phyloP scores from a whole-genome alignment of 2,888 invertebrate genomes.

The Bombylius major region DNA sequence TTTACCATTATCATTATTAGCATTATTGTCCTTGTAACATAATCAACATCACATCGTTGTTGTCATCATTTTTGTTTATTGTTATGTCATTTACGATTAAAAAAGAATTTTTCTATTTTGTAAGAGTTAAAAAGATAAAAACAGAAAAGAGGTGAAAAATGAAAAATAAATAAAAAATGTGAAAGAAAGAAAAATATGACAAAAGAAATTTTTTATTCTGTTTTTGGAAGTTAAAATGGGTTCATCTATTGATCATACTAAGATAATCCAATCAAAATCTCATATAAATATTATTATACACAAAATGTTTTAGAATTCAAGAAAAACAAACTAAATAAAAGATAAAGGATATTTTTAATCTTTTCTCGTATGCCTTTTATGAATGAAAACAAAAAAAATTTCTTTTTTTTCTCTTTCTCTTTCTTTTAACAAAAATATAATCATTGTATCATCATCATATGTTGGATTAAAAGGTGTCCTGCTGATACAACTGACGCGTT shows the following conservation, averaged over 20 bases:
- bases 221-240: too few species aligned
- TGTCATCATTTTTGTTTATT: background rate
- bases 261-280: slow-evolving; percentile 15
- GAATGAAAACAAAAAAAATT: background rate
- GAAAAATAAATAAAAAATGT: too few species aligned
- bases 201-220: too few species aligned
- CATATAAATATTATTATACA: slow-evolving; percentile 12
- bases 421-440: too few species aligned
- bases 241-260: background rate
- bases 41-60: background rate
- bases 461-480: slow-evolving; percentile 2
- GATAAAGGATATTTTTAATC: background rate
- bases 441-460: too few species aligned
- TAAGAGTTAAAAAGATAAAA: too few species aligned
- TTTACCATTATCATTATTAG: too few species aligned
- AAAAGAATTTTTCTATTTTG: background rate
- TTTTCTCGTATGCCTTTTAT: background rate
- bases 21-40: too few species aligned
- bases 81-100: background rate
- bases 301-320: background rate
- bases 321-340: background rate
- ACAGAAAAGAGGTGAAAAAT: too few species aligned
- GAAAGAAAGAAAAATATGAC: too few species aligned
- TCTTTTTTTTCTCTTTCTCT: too few species aligned
- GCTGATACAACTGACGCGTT: slow-evolving; percentile 14